Percentiles rank a stretch among this genome's conserved stretches.
Conservation (phyloP, 2,113 vertebrate species). For the Notechis scutatus region DNA sequence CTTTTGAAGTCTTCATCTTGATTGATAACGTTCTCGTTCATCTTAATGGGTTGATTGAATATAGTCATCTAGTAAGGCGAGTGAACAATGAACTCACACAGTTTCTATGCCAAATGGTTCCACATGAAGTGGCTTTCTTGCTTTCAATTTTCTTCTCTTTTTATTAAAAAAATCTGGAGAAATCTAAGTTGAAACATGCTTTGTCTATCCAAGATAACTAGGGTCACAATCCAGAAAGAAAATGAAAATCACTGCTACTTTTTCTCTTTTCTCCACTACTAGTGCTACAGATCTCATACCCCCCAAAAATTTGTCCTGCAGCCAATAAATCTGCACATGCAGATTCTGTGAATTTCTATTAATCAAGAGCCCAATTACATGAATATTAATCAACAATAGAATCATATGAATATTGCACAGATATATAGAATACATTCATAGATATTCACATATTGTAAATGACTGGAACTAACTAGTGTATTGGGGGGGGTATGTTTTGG, state of each 20-base stretch:
- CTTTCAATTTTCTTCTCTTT: background rate
- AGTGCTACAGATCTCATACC: background rate
- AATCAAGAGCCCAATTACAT: background rate
- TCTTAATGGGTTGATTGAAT: background rate
- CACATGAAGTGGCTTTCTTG: background rate
- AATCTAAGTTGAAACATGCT: background rate
- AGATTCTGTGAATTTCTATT: background rate
- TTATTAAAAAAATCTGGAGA: background rate
- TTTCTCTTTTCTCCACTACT: background rate
- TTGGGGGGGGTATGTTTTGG: background rate
- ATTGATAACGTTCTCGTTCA: background rate
- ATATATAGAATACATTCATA: background rate
- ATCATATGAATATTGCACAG: background rate
- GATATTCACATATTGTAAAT: background rate
- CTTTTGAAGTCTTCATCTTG: background rate
- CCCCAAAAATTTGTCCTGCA: background rate
- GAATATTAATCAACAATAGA: background rate
- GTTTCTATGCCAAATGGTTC: background rate
- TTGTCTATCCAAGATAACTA: background rate
- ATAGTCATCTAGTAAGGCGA: conserved; percentile 10
- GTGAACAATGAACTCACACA: conserved; percentile 1
- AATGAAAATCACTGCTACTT: background rate
- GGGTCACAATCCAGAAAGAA: background rate
- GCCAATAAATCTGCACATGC: background rate
- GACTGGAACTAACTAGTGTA: background rate